A percentile compares a stretch with the other conserved stretches of the same genome.
Conservation (phyloP, 2,888 invertebrate species). For the Clivina fossor region DNA sequence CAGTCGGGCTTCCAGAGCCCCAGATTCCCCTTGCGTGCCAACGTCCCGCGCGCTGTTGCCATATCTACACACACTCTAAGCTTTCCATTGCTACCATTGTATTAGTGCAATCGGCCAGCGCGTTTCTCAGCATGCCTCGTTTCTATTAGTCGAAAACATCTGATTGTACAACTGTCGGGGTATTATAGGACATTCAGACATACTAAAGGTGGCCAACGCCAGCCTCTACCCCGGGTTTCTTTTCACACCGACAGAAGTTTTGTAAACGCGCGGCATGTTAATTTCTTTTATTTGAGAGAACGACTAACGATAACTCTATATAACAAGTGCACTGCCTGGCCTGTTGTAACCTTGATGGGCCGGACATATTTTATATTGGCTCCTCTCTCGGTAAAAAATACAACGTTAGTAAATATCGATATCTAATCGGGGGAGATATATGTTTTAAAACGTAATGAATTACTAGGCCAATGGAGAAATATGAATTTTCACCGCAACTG, state of each 20-base stretch:
- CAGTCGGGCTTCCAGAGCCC: conserved; percentile 46
- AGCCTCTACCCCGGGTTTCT: conserved; percentile 19
- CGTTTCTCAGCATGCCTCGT: conserved; percentile 20
- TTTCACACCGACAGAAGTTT: conserved; percentile 24
- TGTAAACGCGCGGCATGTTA: conserved; percentile 18
- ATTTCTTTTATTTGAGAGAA: conserved; percentile 18
- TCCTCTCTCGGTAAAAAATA: no score
- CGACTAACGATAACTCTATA: conserved; percentile 16
- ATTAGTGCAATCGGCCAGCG: conserved; percentile 45
- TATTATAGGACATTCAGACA: conserved; percentile 28
- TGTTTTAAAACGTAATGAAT: no score
- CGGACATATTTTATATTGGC: no score
- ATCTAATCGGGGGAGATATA: no score
- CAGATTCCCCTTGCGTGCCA: conserved; percentile 41
- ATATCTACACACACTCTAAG: conserved; percentile 45
- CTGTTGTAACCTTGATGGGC: conserved; percentile 18
- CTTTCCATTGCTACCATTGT: conserved; percentile 49
- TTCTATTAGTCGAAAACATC: conserved; percentile 25
- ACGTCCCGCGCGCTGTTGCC: conserved; percentile 46
- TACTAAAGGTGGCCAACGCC: conserved; percentile 25
- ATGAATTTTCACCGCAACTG: no score
- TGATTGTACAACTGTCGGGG: conserved; percentile 29
- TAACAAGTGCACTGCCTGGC: conserved; percentile 21
- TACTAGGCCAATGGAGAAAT: no score
- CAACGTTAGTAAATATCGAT: no score